Base-by-base conservation (phyloP, 2,888 invertebrate genomes). In the Athrips mouffetella region DNA sequence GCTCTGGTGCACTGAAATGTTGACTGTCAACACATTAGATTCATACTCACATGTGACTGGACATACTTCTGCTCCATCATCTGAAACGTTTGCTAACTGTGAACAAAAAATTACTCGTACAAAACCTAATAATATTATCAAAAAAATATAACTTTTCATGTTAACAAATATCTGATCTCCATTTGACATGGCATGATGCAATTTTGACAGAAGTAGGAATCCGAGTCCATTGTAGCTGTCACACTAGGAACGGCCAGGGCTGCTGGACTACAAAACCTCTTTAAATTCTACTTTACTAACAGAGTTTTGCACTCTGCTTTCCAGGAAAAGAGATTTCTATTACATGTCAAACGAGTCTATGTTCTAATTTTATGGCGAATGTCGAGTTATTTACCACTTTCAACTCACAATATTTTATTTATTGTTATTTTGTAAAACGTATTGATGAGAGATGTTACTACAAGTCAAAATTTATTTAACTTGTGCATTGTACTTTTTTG, bases 391-490 rank as follows among this genome's bases (percentile, higher is more conserved):
- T n/a, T n/a, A n/a, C n/a, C n/a, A n/a, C n/a, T n/a, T n/a, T n/a
- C n/a, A n/a, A n/a, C n/a, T n/a, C n/a, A n/a, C n/a, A n/a, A n/a
- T 10, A 41, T 25, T 41, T 27, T 41, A 23, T 41, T 41, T 16
- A 15, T 16, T 2, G 15, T 25, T 41, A 41, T 27, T 16, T 6
- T n/a, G n/a, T 7, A 27, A 2, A 13, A 23, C 7, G 10, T 27
- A 30, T 44, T 16, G 15, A 8, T 29, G 11, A 47, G 67, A 47
- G 52, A 88, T 87, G 87, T 66, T 86, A 58, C 67, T 87, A 51
- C 78, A 83, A 57, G 67, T 85, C 48, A 88, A 88, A 76, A 57
- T 83, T 45, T 82, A 80, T 64, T 70, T 84, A 53, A 70, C 85
- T 55, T 64, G 63, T 10, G 50, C 73, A 35, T 50, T 82, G 52